These are phyloP conservation scores for Drosophila pectinifera DNA, from an alignment of 1,140 invertebrate genomes.

Conservation along the genomic window DNA sequence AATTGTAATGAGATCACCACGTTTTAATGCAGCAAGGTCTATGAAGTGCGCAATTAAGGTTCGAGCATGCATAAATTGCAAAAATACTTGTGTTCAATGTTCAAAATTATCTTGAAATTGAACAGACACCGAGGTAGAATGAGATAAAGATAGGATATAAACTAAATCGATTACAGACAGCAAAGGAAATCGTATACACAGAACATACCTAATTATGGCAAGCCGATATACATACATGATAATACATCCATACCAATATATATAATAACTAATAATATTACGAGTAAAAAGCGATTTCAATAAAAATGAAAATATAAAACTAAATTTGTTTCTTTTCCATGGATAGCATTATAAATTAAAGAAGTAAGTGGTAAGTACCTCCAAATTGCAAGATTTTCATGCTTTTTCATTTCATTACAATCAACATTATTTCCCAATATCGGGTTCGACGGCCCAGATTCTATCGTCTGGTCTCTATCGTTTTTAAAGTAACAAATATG, in stretches of 20 bases:
- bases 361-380: background rate
- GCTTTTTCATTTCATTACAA: background rate
- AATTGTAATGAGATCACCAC: conserved; percentile 29
- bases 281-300: conserved; percentile 83
- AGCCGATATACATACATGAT: conserved; percentile 80
- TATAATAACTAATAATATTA: conserved; percentile 82
- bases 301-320: conserved; percentile 75
- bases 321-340: conserved; percentile 1
- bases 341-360: background rate
- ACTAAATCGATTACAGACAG: conserved; percentile 55
- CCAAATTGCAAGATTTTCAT: no score
- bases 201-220: conserved; percentile 71
- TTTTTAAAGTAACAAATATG: no score
- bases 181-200: conserved; percentile 68
- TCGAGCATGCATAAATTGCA: conserved; percentile 60
- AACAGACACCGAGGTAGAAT: conserved; percentile 19
- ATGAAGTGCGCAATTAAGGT: conserved; percentile 46
- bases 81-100: conserved; percentile 72
- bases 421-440: no score
- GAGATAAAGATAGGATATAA: conserved; percentile 50
- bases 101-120: conserved; percentile 60
- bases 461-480: no score
- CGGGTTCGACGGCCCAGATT: no score
- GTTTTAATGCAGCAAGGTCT: conserved; percentile 16
- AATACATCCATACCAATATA: conserved; percentile 72